Evolutionary conservation across 2,888 invertebrate genomes (phyloP).

Genomic region (Vesta saturnalis): DNA sequence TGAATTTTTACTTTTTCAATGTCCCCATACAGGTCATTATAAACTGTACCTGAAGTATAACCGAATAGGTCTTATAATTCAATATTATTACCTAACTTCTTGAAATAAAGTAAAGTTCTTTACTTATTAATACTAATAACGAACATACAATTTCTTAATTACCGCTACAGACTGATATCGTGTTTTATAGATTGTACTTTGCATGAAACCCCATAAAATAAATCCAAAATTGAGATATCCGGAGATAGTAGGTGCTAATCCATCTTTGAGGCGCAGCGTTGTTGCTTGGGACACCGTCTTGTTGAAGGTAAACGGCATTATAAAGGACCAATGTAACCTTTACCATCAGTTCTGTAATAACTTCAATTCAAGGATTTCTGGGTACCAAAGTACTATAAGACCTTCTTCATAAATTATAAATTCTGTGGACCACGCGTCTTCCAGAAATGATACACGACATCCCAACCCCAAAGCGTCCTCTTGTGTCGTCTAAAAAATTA

Average conservation of each 20-base stretch:
- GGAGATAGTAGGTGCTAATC: background rate
- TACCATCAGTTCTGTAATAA: no score
- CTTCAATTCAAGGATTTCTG: background rate
- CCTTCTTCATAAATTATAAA: background rate
- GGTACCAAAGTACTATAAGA: background rate
- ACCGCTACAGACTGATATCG: background rate
- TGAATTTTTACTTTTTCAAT: no score
- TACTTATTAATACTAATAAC: background rate
- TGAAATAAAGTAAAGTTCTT: background rate
- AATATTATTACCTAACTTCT: no score
- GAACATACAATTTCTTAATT: background rate
- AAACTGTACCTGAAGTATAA: background rate
- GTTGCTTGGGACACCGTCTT: no score
- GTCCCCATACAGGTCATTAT: background rate
- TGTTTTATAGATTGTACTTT: background rate
- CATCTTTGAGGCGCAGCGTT: no score
- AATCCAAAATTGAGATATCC: background rate
- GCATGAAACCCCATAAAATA: no score
- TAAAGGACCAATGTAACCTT: no score
- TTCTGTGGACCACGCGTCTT: background rate
- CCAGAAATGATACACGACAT: background rate
- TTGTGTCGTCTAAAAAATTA: background rate
- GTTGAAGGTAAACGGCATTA: no score
- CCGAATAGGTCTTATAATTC: no score
- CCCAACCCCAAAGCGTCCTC: background rate